These are phyloP conservation scores for Melitaea cinxia DNA, from an alignment of 1,140 invertebrate genomes.

Conservation along the genomic window DNA sequence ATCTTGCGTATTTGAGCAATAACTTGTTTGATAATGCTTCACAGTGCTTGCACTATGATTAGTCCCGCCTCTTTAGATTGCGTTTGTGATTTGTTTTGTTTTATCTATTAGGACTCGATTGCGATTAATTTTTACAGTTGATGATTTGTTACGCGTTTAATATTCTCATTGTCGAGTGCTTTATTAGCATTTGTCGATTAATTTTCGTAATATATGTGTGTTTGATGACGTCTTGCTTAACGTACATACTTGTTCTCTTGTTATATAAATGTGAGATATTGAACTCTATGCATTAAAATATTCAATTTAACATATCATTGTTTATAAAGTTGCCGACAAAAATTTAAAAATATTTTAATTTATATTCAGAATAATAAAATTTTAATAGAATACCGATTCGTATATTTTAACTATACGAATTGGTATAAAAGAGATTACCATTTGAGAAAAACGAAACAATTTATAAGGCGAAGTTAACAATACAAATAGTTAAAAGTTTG, in stretches of 20 bases:
- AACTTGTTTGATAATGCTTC: slow-evolving; percentile 74
- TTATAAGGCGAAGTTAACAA: no score
- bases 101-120: slow-evolving; percentile 63
- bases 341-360: no score
- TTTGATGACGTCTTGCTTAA: neutral
- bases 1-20: slow-evolving; percentile 76
- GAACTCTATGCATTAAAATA: no score
- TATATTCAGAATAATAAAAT: no score
- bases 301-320: no score
- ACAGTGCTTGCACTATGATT: slow-evolving; percentile 65
- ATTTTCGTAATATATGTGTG: slow-evolving; percentile 13
- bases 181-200: slow-evolving; percentile 9
- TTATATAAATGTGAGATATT: no score
- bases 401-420: no score
- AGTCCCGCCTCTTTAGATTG: slow-evolving; percentile 60
- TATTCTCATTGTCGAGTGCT: slow-evolving; percentile 18
- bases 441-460: no score
- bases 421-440: no score
- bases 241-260: neutral
- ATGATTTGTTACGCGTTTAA: slow-evolving; percentile 7
- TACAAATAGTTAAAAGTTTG: no score
- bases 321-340: no score
- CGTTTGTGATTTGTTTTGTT: slow-evolving; percentile 64
- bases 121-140: slow-evolving; percentile 27
- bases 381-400: no score